These are phyloP conservation scores for Papilio polytes DNA, from an alignment of 1,140 invertebrate genomes.

Conservation along the genomic window DNA sequence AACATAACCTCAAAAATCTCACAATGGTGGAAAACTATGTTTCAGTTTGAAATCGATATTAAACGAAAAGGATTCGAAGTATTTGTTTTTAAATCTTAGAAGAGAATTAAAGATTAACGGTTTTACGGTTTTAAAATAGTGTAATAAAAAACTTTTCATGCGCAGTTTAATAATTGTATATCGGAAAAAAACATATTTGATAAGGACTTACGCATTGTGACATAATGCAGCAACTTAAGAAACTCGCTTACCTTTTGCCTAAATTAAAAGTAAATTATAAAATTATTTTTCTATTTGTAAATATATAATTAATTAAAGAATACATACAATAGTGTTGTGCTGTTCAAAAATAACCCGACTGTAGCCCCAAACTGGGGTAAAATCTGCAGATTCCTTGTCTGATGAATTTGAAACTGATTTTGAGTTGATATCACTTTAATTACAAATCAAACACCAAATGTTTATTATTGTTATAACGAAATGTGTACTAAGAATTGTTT, in stretches of 20 bases:
- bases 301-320: constrained; percentile 50
- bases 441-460: constrained; percentile 44
- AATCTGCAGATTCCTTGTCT: constrained; percentile 15
- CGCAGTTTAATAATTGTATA: constrained; percentile 16
- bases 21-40: constrained; percentile 2
- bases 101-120: neutral
- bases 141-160: constrained; percentile 8
- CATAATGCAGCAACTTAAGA: constrained; percentile 75
- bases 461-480: constrained; percentile 58
- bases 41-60: neutral
- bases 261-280: constrained; percentile 40
- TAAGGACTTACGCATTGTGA: constrained; percentile 61
- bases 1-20: constrained; percentile 62
- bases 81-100: neutral
- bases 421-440: constrained; percentile 22
- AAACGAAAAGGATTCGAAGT: neutral
- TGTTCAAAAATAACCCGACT: constrained; percentile 62
- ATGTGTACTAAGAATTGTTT: constrained; percentile 58
- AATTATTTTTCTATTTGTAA: constrained; percentile 34
- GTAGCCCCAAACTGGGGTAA: constrained; percentile 9
- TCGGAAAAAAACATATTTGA: constrained; percentile 35
- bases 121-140: neutral
- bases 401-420: neutral
- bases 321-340: constrained; percentile 55
- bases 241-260: constrained; percentile 42